These are phyloP conservation scores for Rostratula benghalensis DNA, from an alignment of 2,113 vertebrate species.

Conservation along the genomic window DNA sequence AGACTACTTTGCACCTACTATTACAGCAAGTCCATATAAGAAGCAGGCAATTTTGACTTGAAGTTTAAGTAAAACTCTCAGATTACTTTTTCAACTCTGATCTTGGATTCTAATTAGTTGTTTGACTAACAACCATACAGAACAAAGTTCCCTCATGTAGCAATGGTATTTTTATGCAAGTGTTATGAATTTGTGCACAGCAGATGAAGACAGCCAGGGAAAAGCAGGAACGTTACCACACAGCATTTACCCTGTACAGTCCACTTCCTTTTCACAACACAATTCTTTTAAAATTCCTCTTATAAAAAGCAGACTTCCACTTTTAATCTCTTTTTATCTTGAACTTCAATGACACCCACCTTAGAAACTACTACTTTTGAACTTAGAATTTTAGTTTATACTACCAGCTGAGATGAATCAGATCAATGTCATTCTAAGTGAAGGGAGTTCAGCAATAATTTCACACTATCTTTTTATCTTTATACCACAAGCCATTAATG, in stretches of 20 bases:
- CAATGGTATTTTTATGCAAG: not conserved
- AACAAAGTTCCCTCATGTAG: not conserved
- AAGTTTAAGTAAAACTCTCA: not conserved
- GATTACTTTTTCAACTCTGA: not conserved
- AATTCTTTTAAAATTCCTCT: not conserved
- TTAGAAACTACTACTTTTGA: slow-evolving; percentile 36
- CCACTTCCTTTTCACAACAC: not conserved
- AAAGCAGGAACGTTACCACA: not conserved
- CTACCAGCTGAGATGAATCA: slow-evolving; percentile 60
- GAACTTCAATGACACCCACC: slow-evolving; percentile 44
- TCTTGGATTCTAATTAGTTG: not conserved
- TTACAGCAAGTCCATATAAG: not conserved
- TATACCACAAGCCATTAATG: slow-evolving; percentile 38
- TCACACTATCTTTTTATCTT: slow-evolving; percentile 47
- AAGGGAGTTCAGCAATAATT: slow-evolving; percentile 33
- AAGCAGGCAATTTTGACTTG: not conserved
- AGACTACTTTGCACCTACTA: not conserved
- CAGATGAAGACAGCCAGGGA: not conserved
- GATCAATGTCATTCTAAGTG: slow-evolving; percentile 24
- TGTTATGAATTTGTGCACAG: not conserved
- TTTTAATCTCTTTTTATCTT: slow-evolving; percentile 34
- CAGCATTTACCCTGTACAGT: not conserved
- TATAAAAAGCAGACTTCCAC: not conserved
- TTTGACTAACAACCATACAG: not conserved
- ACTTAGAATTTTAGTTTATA: slow-evolving; percentile 18